Evolutionary conservation across 2,113 vertebrate species (phyloP), one percentile per base, ranked within the genome.

Genomic region (Sclerurus mexicanus): DNA sequence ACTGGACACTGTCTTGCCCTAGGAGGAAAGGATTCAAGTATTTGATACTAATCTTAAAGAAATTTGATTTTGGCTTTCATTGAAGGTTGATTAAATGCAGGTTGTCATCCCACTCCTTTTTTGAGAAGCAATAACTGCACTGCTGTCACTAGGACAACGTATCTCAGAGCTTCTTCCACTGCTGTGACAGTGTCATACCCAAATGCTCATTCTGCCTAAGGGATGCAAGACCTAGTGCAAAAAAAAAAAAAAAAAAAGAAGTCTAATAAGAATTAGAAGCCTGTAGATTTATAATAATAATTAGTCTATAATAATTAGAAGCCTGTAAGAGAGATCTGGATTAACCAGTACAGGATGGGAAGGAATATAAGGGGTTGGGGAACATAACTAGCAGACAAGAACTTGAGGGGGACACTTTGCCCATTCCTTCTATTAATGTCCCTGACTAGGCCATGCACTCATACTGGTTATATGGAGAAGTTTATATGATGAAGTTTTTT

Each of bases 41-140:
- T 89, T 92, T 72, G 33, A 52, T 56, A 68, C 9, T 71, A 59
- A 39, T 63, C 47, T 79, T 82, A 46, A 8, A 75, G 73, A 67
- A 53, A 47, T 85, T 85, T 72, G 56, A 47, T 82, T 92, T 72
- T 91, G 15, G 7, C 67, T 95, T 91, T 87, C 69, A 39, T 49
- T 69, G 66, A 39, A 89, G 73, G 40, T 67, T 87, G 87, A 75
- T 87, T 87, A 76, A 92, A 64, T 85, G 74, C 46, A 85, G 73
- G 37, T 85, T 73, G 40, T 85, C 75, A 49, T 53, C 22, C 27
- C 17, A 14, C 28, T 76, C 37, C 40, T 62, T 59, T 85, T 78
- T 68, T 0, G 0, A 60, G 87, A 82, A 79, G 31, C 66, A 91
- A 52, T 84, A 76, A 37, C 23, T 72, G n/a, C 10, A 8, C 11